These are phyloP conservation scores for Caenorhabditis sp. DNA, from an alignment of 2,888 invertebrate species.

Conservation along the genomic window DNA sequence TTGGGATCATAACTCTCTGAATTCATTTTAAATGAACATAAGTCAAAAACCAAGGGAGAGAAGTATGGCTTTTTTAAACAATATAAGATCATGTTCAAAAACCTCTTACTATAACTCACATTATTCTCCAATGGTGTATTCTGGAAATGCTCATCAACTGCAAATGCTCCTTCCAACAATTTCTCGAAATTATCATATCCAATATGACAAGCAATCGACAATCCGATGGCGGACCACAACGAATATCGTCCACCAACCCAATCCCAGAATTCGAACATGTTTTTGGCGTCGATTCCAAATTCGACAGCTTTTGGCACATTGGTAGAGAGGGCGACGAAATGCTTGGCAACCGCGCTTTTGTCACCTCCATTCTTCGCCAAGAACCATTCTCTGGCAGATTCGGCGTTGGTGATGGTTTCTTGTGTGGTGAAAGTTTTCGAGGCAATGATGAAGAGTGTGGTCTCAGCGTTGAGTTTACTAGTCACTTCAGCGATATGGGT, in stretches of 20 bases:
- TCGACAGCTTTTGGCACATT: slow-evolving; percentile 90
- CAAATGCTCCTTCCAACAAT: slow-evolving; percentile 88
- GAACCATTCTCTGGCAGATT: slow-evolving; percentile 96
- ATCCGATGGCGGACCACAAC: slow-evolving; percentile 97
- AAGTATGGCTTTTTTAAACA: too few species aligned
- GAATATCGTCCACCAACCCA: slow-evolving; percentile 99
- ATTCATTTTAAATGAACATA: too few species aligned
- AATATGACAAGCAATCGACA: slow-evolving; percentile 90
- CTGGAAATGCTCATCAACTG: slow-evolving; percentile 91
- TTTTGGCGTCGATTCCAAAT: slow-evolving; percentile 94
- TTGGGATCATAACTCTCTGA: too few species aligned
- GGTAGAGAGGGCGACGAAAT: slow-evolving; percentile 97
- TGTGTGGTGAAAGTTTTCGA: slow-evolving; percentile 98
- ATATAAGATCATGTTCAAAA: too few species aligned
- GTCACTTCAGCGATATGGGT: slow-evolving; percentile 94
- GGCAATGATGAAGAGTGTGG: slow-evolving; percentile 95
- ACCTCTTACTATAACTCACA: slow-evolving; percentile 80
- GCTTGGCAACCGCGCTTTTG: slow-evolving; percentile 81
- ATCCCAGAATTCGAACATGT: slow-evolving; percentile 99
- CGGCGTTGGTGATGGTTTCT: slow-evolving; percentile 98
- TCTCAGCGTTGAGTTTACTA: slow-evolving; percentile 88
- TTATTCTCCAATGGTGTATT: slow-evolving; percentile 88
- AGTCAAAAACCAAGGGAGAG: too few species aligned
- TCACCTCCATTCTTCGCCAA: slow-evolving; percentile 75
- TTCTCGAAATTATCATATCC: slow-evolving; percentile 92